Base-by-base conservation (phyloP, 2,888 invertebrate species). In the Leptopilina drosophilae region DNA sequence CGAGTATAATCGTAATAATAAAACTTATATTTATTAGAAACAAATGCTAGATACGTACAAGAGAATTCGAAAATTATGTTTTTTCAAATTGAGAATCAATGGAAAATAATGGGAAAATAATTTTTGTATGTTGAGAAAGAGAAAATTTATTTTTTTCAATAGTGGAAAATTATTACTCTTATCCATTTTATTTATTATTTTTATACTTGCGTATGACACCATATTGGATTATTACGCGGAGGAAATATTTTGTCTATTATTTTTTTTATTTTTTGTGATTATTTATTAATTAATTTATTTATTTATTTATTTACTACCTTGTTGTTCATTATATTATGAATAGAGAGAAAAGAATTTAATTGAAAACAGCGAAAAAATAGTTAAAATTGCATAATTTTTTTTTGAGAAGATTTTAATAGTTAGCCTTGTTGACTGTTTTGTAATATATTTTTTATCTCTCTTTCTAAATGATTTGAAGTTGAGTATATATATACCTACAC, bases 401-500 rank as follows among this genome's bases (percentile, higher is more conserved):
- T 42, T 64, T 75, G 73, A 73, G 15, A 64, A 15, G 20, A 77
- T 77, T 80, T 76, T 69, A 73, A 26, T 76, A 62, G 62, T 15
- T 20, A 62, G 62, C 62, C 62, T 62, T 62, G 62, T 62, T 20
- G 62, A 20, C 15, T 7, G 62, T 62, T 62, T 62, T 62, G 62
- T 62, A 62, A 62, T 20, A 33, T 33, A 62, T 62, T 62, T 62
- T 62, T 62, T 62, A 62, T 62, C 20, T 62, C 62, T 62, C 62
- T 3, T 62, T 62, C 62, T 62, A 15, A 62, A 62, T 20, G 62
- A 9, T 62, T 20, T 62, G 7, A n/a, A n/a, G 5, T n/a, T n/a
- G 4, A 56, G 56, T 56, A 59, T 59, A 59, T 59, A 15, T 62
- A 20, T 49, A 33, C 33, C 33, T 33, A 33, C 33, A 33, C 33